Conservation (phyloP, 2,888 invertebrate species). For the Nemoura dubitans region DNA sequence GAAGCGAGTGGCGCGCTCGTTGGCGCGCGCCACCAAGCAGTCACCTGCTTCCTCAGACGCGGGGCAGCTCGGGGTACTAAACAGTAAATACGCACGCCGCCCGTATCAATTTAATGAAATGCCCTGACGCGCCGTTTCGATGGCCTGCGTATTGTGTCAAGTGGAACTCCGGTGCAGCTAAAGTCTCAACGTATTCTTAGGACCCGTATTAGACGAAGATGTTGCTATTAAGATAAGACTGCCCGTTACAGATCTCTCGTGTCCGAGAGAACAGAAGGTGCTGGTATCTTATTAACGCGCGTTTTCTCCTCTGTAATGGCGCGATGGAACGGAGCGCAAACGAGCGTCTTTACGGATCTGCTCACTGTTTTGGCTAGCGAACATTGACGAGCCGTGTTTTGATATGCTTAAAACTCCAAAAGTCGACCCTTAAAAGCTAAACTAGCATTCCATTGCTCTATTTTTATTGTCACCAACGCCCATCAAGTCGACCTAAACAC, state of each 20-base stretch:
- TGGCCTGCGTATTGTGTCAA: slow-evolving; percentile 38
- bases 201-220: slow-evolving; percentile 35
- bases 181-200: slow-evolving; percentile 25
- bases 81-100: not conserved
- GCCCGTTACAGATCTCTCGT: slow-evolving; percentile 22
- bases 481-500: not conserved
- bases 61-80: not conserved
- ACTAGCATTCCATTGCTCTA: not conserved
- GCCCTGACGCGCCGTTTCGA: not conserved
- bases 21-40: not conserved
- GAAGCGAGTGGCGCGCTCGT: not conserved
- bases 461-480: not conserved
- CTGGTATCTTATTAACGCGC: not conserved
- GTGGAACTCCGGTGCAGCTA: slow-evolving; percentile 47
- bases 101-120: slow-evolving; percentile 27
- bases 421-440: not conserved
- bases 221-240: slow-evolving; percentile 30
- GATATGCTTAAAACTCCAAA: not conserved
- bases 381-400: not conserved
- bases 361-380: not conserved
- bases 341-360: not conserved
- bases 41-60: slow-evolving; percentile 45
- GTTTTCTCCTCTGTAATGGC: not conserved
- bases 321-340: not conserved
- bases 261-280: slow-evolving; percentile 23